A percentile compares a stretch with the other conserved stretches of the same genome.
Evolutionary conservation across 2,888 invertebrate species (phyloP).

Genomic region (Slavum lentiscoides): DNA sequence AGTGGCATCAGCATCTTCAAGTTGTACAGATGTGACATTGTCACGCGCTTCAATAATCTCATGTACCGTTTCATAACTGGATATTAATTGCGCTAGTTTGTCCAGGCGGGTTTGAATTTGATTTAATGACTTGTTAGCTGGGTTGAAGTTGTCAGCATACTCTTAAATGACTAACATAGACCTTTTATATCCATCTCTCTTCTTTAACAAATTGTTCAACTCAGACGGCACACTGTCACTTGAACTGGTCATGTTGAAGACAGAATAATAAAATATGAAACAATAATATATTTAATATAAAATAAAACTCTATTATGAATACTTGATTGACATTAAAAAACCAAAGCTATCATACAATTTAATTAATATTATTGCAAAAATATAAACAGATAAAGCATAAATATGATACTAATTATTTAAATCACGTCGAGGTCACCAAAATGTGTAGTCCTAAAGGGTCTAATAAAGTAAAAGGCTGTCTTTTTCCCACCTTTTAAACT

Average conservation of each 20-base stretch:
- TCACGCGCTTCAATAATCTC: neutral
- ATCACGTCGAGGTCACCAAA: neutral
- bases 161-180: neutral
- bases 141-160: neutral
- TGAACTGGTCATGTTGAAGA: neutral
- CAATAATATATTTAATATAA: neutral
- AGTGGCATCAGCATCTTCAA: neutral
- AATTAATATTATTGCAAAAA: neutral
- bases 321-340: neutral
- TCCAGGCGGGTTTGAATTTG: constrained; percentile 1
- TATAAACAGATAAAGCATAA: neutral
- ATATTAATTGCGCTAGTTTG: neutral
- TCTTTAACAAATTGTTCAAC: neutral
- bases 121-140: neutral
- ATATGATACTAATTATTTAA: neutral
- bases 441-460: too few species aligned
- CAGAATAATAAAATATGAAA: neutral
- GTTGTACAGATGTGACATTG: neutral
- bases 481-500: too few species aligned
- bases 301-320: neutral
- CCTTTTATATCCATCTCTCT: neutral
- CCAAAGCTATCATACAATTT: neutral
- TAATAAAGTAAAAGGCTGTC: too few species aligned
- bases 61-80: neutral
- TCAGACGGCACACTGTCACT: neutral